Conservation (phyloP, 2,888 invertebrate species). For the Rhagonycha lutea region DNA sequence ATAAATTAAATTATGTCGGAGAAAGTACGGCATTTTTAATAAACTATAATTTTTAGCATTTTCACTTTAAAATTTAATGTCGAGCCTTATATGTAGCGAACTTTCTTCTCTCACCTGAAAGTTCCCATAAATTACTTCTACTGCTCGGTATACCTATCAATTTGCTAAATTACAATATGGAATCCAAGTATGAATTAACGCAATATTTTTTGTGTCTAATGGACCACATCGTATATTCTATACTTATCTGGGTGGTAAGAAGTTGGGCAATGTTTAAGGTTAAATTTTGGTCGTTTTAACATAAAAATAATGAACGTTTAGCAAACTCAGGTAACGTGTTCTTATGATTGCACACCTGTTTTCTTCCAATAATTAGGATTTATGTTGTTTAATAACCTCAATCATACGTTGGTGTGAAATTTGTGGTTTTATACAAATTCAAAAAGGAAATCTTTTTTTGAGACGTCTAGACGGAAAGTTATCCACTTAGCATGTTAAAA, state of each 20-base stretch:
- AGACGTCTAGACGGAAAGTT: not conserved
- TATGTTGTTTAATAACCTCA: not conserved
- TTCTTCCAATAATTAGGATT: not conserved
- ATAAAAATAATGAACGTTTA: not conserved
- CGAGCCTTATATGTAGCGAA: not conserved
- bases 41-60: not conserved
- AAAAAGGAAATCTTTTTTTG: not conserved
- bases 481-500: not conserved
- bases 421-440: not conserved
- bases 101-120: not conserved
- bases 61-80: not conserved
- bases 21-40: not conserved
- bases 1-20: not conserved
- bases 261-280: not conserved
- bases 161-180: not conserved
- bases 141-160: not conserved
- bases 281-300: not conserved
- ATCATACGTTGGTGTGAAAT: not conserved
- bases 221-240: not conserved
- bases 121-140: not conserved
- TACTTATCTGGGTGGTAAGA: not conserved
- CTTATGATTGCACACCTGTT: not conserved
- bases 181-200: not conserved
- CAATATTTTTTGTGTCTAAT: not conserved
- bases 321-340: not conserved